phyloP scores from a whole-genome alignment of 2,113 vertebrate species.

The Circaetus cinerascens region DNA sequence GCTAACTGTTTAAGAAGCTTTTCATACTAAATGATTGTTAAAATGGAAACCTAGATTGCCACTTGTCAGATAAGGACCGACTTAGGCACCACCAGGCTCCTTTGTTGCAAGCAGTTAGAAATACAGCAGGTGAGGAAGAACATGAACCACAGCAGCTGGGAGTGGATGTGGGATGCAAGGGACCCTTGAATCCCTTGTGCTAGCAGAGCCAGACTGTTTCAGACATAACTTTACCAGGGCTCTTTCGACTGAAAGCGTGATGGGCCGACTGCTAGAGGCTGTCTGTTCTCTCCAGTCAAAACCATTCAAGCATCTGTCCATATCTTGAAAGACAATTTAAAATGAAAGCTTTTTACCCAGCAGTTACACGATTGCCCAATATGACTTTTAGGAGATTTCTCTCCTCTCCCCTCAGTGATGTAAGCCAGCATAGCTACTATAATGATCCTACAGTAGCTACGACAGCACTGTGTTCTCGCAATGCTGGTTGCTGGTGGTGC shows the following conservation, averaged over 20 bases:
- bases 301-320: neutral
- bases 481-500: neutral
- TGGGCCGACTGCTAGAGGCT: neutral
- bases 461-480: neutral
- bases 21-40: neutral
- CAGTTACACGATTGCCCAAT: neutral
- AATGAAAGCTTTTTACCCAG: neutral
- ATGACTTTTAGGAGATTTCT: neutral
- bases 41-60: neutral
- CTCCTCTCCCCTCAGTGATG: neutral
- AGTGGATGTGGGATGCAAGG: neutral
- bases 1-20: neutral
- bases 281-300: neutral
- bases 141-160: neutral
- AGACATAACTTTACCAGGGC: neutral
- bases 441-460: neutral
- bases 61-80: neutral
- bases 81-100: neutral
- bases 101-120: neutral
- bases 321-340: neutral
- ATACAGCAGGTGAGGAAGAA: neutral
- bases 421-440: neutral
- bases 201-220: neutral
- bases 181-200: neutral
- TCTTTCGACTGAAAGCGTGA: fast-evolving